Percentiles rank a stretch among this genome's conserved stretches.
These are phyloP conservation scores for Leucania comma DNA, from an alignment of 2,888 invertebrate species.

Conservation along the genomic window DNA sequence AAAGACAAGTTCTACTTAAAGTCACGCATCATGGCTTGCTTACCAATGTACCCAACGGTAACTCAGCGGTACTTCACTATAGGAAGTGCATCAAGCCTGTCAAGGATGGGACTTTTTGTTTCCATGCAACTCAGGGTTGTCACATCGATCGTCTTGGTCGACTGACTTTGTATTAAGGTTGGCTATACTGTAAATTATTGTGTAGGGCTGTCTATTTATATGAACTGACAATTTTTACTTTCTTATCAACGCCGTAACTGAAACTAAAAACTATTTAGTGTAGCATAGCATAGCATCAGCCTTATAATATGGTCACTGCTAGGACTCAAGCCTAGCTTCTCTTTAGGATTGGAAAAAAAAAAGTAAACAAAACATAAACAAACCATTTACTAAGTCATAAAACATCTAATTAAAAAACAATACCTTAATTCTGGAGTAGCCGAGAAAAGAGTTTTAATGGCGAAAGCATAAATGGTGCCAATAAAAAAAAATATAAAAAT, in stretches of 20 bases:
- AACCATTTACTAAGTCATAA: neutral
- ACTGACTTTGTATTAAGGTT: conserved; percentile 38
- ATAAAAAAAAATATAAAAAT: no score
- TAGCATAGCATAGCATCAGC: no score
- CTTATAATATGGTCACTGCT: no score
- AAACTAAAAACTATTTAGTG: no score
- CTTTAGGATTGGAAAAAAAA: no score
- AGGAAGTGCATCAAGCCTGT: conserved; percentile 54
- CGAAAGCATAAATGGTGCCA: neutral
- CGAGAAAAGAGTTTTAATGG: neutral
- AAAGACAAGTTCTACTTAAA: conserved; percentile 32
- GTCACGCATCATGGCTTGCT: conserved; percentile 19
- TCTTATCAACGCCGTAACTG: neutral
- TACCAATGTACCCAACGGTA: conserved; percentile 29
- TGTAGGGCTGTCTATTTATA: conserved; percentile 28
- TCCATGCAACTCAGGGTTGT: conserved; percentile 54
- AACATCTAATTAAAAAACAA: neutral
- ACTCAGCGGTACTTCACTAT: conserved; percentile 33
- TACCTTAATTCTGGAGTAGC: neutral
- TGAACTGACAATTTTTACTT: neutral
- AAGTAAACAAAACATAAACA: no score
- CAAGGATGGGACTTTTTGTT: conserved; percentile 45
- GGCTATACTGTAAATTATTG: conserved; percentile 5
- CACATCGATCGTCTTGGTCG: conserved; percentile 61
- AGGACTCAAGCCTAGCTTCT: no score